A percentile compares a stretch with the other conserved stretches of the same genome.
Evolutionary conservation across 2,797 vertebrate genomes (phyloP).

Genomic region (Sciaenops ocellatus): DNA sequence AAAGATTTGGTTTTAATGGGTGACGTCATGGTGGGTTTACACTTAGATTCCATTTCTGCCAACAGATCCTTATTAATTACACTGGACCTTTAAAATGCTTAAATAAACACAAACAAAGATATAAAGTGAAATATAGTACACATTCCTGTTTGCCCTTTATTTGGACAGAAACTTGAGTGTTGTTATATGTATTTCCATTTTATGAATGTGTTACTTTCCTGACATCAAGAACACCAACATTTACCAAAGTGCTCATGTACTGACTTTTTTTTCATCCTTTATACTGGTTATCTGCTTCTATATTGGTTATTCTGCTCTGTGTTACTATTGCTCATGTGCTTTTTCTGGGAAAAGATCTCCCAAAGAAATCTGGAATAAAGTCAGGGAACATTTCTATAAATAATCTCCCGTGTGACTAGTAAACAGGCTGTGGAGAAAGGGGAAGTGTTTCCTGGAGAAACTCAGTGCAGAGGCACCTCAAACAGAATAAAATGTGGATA

Average conservation of each 20-base stretch:
- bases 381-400: conserved; percentile 41
- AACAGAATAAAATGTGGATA: not conserved
- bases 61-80: too few species aligned
- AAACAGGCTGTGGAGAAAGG: conserved; percentile 14
- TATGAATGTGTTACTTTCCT: too few species aligned
- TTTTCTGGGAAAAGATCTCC: conserved; percentile 27
- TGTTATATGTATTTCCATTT: too few species aligned
- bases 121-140: not conserved
- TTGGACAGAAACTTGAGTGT: too few species aligned
- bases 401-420: conserved; percentile 12
- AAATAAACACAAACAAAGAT: not conserved
- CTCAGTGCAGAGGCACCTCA: not conserved
- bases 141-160: too few species aligned
- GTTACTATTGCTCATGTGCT: not conserved
- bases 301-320: not conserved
- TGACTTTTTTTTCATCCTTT: not conserved
- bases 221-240: too few species aligned
- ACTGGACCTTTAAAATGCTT: too few species aligned
- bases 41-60: too few species aligned
- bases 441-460: conserved; percentile 22
- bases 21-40: too few species aligned
- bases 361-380: conserved; percentile 12
- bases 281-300: not conserved
- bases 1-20: too few species aligned
- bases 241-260: too few species aligned